A percentile compares a stretch with the other conserved stretches of the same genome.
Conservation (phyloP, 2,888 invertebrate species). For the Synergus itoensis region DNA sequence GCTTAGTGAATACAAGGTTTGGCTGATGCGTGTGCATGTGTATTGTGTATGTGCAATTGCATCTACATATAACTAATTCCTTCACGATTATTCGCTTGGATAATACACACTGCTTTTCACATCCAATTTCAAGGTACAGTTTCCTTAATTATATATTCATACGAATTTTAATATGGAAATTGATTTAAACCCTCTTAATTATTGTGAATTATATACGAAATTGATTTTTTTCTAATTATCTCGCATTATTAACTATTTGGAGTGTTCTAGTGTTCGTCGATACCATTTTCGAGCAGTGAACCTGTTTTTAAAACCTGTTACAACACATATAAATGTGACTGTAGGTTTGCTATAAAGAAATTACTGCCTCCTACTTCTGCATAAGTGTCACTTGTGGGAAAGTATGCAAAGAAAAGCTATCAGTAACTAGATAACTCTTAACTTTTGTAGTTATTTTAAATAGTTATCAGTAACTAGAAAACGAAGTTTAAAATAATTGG, state of each 20-base stretch:
- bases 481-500: slow-evolving; percentile 6
- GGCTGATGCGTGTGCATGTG: slow-evolving; percentile 50
- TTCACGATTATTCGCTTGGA: slow-evolving; percentile 53
- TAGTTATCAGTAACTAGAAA: slow-evolving; percentile 15
- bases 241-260: neutral
- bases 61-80: slow-evolving; percentile 13
- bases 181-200: neutral
- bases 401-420: slow-evolving; percentile 21
- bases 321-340: neutral
- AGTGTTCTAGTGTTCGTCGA: neutral
- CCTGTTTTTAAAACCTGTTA: slow-evolving; percentile 37
- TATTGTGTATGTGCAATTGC: slow-evolving; percentile 44
- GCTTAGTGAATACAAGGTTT: slow-evolving; percentile 52
- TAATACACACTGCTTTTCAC: slow-evolving; percentile 48
- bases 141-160: no score
- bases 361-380: slow-evolving; percentile 19
- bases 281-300: slow-evolving; percentile 18
- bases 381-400: slow-evolving; percentile 19
- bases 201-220: neutral
- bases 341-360: slow-evolving; percentile 23
- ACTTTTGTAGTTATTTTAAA: no score
- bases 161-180: neutral
- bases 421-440: neutral
- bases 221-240: neutral
- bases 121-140: no score